Evolutionary conservation across 1,140 invertebrate species (phyloP).

Genomic region (Antheraea pernyi): DNA sequence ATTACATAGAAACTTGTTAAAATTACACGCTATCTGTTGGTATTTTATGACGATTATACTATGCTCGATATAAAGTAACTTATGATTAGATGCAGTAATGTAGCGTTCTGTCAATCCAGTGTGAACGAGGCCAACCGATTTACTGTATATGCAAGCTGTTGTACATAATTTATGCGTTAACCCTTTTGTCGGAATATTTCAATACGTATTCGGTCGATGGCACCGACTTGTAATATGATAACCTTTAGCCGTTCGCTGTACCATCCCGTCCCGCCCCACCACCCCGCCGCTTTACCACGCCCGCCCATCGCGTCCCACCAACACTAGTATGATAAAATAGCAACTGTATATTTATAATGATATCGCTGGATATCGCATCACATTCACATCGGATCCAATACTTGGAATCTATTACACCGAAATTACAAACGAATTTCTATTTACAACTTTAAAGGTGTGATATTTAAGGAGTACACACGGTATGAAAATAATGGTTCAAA

Average conservation of each 20-base stretch:
- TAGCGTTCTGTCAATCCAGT: no score
- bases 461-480: no score
- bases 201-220: slow-evolving; percentile 2
- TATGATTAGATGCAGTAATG: no score
- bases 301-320: slow-evolving; percentile 7
- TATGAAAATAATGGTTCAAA: no score
- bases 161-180: background rate
- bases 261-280: background rate
- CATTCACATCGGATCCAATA: slow-evolving; percentile 15
- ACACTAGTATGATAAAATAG: slow-evolving; percentile 24
- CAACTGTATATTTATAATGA: slow-evolving; percentile 24
- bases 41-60: no score
- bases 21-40: no score
- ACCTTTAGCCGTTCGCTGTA: background rate
- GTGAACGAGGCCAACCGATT: no score
- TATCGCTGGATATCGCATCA: slow-evolving; percentile 26
- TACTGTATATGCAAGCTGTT: background rate
- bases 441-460: background rate
- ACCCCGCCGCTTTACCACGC: background rate
- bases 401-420: background rate
- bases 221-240: slow-evolving; percentile 1
- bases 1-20: no score
- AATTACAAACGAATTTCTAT: background rate
- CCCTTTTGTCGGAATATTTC: slow-evolving; percentile 2
- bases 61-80: no score